Evolutionary conservation across 2,888 invertebrate genomes (phyloP).

Genomic region (Clanis bilineata): DNA sequence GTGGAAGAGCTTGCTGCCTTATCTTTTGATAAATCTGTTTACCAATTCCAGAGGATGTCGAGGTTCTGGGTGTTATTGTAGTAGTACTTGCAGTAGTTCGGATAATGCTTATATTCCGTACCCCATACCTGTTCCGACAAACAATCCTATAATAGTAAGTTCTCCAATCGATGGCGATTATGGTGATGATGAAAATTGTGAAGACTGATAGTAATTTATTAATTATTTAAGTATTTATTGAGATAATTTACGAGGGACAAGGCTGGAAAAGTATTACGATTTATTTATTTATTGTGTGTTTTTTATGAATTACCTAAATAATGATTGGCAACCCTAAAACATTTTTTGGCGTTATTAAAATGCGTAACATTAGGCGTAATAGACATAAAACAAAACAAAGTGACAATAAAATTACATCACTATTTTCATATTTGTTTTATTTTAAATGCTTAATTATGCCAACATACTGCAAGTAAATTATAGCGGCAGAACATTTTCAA

Average conservation of each 20-base stretch:
- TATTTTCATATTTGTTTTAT: no score
- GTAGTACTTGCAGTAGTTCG: conserved; percentile 23
- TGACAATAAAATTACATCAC: no score
- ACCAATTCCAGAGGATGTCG: conserved; percentile 34
- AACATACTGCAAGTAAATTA: no score
- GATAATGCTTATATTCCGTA: conserved; percentile 46
- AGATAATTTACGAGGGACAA: not conserved
- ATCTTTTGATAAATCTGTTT: conserved; percentile 47
- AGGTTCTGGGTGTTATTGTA: conserved; percentile 32
- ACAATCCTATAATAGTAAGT: conserved; percentile 36
- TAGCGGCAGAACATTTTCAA: no score
- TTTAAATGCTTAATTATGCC: no score
- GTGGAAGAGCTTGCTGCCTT: conserved; percentile 45
- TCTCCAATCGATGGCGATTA: not conserved
- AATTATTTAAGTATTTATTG: not conserved
- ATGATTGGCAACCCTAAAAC: no score
- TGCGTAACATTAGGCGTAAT: no score
- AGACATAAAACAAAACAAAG: no score
- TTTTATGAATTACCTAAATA: no score
- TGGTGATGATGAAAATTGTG: not conserved
- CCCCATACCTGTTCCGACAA: conserved; percentile 51
- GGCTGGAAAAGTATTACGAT: not conserved
- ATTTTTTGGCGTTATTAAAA: no score
- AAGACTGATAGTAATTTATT: not conserved
- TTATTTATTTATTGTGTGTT: not conserved